A percentile compares a stretch with the other conserved stretches of the same genome.
These are phyloP conservation scores for Clamator glandarius DNA, from an alignment of 2,797 vertebrate genomes.

Conservation along the genomic window DNA sequence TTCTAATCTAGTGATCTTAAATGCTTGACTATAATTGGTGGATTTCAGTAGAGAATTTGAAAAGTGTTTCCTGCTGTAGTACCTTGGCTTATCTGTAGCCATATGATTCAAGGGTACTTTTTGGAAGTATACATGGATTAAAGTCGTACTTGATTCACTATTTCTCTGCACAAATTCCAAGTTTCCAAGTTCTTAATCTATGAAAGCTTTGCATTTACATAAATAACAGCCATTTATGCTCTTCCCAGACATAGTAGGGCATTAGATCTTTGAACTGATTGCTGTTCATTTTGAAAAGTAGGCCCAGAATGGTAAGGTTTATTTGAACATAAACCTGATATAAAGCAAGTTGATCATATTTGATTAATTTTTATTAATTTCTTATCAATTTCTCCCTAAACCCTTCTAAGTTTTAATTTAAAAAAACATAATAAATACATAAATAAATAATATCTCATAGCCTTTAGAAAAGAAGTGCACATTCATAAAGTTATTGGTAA, in stretches of 20 bases:
- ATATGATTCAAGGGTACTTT: neutral
- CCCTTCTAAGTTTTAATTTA: neutral
- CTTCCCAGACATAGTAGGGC: neutral
- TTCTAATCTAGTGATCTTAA: neutral
- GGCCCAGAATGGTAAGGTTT: neutral
- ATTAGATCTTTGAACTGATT: neutral
- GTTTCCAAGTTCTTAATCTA: neutral
- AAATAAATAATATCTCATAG: neutral
- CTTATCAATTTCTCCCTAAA: neutral
- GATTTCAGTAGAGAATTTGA: neutral
- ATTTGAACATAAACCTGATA: neutral
- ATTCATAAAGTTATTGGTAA: neutral
- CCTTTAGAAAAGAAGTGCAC: neutral
- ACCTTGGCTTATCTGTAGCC: neutral
- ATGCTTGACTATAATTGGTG: neutral
- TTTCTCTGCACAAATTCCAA: neutral
- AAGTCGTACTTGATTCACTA: neutral
- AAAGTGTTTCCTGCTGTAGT: neutral
- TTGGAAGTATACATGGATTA: neutral
- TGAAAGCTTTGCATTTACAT: neutral
- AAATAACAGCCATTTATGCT: neutral
- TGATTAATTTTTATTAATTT: accelerated
- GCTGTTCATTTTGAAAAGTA: neutral
- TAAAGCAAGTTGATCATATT: neutral
- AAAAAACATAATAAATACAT: neutral